Base-by-base conservation (phyloP, 2,113 vertebrate genomes). In the Pachycephala philippinensis region DNA sequence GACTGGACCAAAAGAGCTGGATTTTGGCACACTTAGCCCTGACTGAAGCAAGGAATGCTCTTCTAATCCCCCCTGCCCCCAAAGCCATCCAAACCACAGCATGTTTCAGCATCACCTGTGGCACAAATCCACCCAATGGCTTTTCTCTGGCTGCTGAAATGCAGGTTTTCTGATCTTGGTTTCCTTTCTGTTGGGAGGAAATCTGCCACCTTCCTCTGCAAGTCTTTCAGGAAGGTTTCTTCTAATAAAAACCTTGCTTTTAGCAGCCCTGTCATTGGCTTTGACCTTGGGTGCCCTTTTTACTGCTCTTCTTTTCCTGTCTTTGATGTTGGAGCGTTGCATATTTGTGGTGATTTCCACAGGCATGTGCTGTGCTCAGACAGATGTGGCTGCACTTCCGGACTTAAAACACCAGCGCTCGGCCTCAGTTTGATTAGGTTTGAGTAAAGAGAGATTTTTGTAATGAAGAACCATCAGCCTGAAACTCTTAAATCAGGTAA, bases 281-380 rank as follows among this genome's bases (percentile, higher is more conserved):
- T 85, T 91, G 87, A 83, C 87, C 84, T 95, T 65, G 87, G 52
- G 50, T 85, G 54, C 39, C 89, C 81, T 85, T 87, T 94, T 91
- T 45, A 30, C 81, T 69, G 70, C 87, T 80, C 57, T 15, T 76
- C 87, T 92, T 87, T 89, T 84, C 57, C 84, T 76, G n/a, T 15
- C 81, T 95, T 76, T 80, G 74, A 79, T 91, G 87, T 61, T 72
- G n/a, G 80, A 63, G 42, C 1, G 8, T 88, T 1, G 37, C 50
- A 40, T 93, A 33, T 53, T 95, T 93, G 85, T 57, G 75, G 75
- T 33, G n/a, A 8, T 93, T 84, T 92, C 85, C 74, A 89, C 66
- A 42, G 82, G 82, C 57, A 4, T 52, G 61, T 56, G 57, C 54
- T 44, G 26, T 57, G 49, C 86, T 93, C 75, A 44, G 65, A 6